phyloP scores from a whole-genome alignment of 2,888 invertebrate species.

The Hypercompe scribonia region DNA sequence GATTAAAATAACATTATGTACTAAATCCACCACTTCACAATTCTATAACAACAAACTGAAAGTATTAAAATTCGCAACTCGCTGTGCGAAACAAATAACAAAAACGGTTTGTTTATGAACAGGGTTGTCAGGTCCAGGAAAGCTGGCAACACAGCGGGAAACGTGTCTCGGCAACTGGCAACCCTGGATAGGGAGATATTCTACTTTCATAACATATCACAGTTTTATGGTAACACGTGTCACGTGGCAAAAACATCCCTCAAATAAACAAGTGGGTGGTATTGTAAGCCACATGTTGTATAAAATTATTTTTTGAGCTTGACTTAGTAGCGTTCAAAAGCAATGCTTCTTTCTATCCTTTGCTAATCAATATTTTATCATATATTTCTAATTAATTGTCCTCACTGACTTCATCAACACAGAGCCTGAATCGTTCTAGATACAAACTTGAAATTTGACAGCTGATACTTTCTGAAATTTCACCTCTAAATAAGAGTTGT shows the following conservation, averaged over 20 bases:
- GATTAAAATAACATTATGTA: constrained; percentile 35
- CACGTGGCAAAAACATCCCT: constrained; percentile 57
- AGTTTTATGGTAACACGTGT: constrained; percentile 68
- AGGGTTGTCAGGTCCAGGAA: constrained; percentile 74
- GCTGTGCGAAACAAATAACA: constrained; percentile 51
- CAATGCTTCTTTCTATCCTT: neutral
- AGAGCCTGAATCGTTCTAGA: too few relatives aligned
- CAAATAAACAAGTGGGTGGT: constrained; percentile 38
- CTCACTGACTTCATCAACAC: too few relatives aligned
- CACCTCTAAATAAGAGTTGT: too few relatives aligned
- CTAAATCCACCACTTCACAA: constrained; percentile 9
- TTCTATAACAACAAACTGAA: constrained; percentile 9
- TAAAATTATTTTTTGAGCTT: neutral
- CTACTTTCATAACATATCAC: constrained; percentile 67
- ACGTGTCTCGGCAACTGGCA: constrained; percentile 49
- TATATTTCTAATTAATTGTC: too few relatives aligned
- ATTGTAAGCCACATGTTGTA: constrained; percentile 37
- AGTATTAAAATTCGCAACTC: constrained; percentile 11
- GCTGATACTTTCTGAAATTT: too few relatives aligned
- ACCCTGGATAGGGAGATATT: constrained; percentile 57
- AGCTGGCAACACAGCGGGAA: constrained; percentile 58
- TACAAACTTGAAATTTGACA: too few relatives aligned
- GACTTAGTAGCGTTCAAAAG: neutral
- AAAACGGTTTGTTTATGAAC: constrained; percentile 62
- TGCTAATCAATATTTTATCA: neutral